Percentiles rank a stretch among this genome's conserved stretches.
Conservation (phyloP, 2,113 vertebrate species). For the Accipiter virgatus region DNA sequence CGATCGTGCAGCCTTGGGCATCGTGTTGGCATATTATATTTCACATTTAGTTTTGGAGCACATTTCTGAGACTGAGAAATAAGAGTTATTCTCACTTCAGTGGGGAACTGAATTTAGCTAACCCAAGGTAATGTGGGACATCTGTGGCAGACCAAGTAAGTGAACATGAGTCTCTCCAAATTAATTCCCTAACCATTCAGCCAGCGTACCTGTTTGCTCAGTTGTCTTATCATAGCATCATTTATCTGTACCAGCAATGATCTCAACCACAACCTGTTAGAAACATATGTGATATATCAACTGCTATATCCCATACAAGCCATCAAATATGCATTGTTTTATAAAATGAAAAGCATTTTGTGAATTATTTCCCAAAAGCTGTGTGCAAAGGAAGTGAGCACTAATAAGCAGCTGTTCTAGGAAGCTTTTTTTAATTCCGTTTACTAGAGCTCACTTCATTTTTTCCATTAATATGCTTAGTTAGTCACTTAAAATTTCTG, state of each 20-base stretch:
- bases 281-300: fast-evolving
- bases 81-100: not conserved
- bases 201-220: not conserved
- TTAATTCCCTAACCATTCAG: not conserved
- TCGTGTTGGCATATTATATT: not conserved
- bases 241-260: not conserved
- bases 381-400: not conserved
- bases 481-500: not conserved
- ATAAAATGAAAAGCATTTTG: not conserved
- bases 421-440: not conserved
- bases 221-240: not conserved
- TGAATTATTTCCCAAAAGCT: not conserved
- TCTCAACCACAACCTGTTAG: not conserved
- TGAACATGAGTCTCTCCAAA: not conserved
- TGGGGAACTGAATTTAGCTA: not conserved
- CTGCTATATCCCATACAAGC: not conserved
- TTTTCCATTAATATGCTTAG: not conserved
- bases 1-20: fast-evolving
- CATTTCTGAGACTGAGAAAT: not conserved
- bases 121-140: not conserved
- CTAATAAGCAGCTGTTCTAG: not conserved
- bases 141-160: not conserved
- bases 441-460: not conserved
- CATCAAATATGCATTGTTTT: not conserved
- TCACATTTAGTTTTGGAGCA: not conserved